Conservation (phyloP, 2,113 vertebrate species). For the Spheniscus mendiculus region DNA sequence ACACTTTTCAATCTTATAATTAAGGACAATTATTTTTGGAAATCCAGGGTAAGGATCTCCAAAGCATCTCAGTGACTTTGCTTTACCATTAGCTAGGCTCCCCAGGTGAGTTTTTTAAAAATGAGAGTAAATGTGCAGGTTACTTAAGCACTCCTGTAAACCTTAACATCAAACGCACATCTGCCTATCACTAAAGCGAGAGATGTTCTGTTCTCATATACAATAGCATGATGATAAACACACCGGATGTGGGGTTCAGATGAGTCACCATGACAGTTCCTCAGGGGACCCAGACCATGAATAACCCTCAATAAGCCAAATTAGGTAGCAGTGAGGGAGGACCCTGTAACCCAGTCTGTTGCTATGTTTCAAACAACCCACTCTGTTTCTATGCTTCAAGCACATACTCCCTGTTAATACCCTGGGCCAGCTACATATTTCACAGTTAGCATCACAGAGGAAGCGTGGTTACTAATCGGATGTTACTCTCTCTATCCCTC, state of each 20-base stretch:
- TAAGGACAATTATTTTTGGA: not conserved
- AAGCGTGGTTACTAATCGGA: not conserved
- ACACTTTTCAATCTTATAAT: not conserved
- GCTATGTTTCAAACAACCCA: constrained; percentile 52
- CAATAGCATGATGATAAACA: not conserved
- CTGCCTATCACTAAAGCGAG: not conserved
- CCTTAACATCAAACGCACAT: not conserved
- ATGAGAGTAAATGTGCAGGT: not conserved
- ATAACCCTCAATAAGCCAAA: constrained; percentile 18
- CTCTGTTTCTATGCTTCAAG: constrained; percentile 32
- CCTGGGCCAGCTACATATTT: constrained; percentile 49
- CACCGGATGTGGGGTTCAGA: not conserved
- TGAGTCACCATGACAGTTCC: not conserved
- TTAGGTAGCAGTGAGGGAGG: constrained; percentile 7
- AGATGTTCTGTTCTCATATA: not conserved
- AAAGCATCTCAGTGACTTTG: not conserved
- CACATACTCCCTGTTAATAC: not conserved
- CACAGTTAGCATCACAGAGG: constrained; percentile 51
- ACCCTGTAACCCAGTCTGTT: constrained; percentile 4
- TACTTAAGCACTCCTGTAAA: not conserved
- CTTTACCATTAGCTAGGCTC: not conserved
- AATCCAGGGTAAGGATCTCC: not conserved
- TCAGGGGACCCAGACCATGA: not conserved
- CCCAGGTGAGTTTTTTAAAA: not conserved
- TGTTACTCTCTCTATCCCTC: constrained; percentile 8